These are phyloP conservation scores for Calyptomena viridis DNA, from an alignment of 2,113 vertebrate genomes.

Conservation along the genomic window DNA sequence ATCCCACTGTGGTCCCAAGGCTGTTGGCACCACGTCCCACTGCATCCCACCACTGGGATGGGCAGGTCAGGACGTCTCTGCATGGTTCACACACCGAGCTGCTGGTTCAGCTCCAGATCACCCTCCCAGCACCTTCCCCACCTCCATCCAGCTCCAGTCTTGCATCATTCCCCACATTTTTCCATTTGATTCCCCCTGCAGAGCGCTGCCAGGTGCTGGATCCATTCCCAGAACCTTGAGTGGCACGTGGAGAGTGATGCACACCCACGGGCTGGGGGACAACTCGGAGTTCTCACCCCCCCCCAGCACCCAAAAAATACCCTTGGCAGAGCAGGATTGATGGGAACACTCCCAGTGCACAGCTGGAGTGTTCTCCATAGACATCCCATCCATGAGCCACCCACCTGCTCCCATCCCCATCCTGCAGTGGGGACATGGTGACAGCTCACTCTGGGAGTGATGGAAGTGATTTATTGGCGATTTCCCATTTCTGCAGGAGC, in stretches of 20 bases:
- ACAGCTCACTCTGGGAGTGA: not conserved
- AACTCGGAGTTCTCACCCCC: too few relatives aligned
- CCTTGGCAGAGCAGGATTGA: not conserved
- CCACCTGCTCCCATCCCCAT: not conserved
- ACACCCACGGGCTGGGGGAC: fast-evolving
- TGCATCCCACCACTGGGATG: not conserved
- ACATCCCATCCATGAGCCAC: not conserved
- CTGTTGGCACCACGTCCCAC: fast-evolving
- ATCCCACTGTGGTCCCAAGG: fast-evolving
- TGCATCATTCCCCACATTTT: not conserved
- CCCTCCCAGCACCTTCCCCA: not conserved
- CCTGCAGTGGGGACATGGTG: not conserved
- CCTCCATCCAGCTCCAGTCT: fast-evolving
- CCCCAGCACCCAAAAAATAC: not conserved
- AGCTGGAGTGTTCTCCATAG: not conserved
- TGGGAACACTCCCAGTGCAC: not conserved
- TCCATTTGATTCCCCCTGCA: not conserved
- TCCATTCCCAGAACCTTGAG: not conserved
- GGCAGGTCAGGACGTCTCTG: not conserved
- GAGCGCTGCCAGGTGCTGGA: not conserved
- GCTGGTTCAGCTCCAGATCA: not conserved
- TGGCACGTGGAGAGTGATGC: not conserved
- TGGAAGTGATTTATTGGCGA: fast-evolving
- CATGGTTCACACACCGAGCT: not conserved
- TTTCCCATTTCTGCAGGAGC: not conserved